Evolutionary conservation across 1,140 invertebrate genomes (phyloP).

Genomic region (Heliothis virescens): DNA sequence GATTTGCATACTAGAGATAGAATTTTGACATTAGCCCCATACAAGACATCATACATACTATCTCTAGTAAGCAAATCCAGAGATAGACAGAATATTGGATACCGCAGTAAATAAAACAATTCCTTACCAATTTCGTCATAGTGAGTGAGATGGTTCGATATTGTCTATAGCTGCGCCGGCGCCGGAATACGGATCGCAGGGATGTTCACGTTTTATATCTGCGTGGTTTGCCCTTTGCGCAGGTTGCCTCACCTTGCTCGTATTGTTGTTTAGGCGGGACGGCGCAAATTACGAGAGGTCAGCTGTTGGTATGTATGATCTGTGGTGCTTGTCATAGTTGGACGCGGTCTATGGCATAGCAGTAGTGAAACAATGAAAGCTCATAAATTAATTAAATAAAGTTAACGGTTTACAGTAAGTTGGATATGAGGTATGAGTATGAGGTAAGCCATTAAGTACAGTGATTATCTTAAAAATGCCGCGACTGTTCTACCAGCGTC

Average conservation of each 20-base stretch:
- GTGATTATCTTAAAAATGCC: too few relatives aligned
- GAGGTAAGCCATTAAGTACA: too few relatives aligned
- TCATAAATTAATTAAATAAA: background rate
- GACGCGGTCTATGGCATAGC: constrained; percentile 40
- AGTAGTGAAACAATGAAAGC: background rate
- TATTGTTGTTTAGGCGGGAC: constrained; percentile 74
- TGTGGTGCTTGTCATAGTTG: constrained; percentile 26
- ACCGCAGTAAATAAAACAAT: constrained; percentile 15
- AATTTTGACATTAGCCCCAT: too few relatives aligned
- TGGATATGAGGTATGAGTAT: too few relatives aligned
- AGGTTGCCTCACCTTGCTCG: constrained; percentile 82
- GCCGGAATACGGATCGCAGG: constrained; percentile 71
- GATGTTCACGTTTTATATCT: constrained; percentile 83
- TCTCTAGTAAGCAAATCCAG: too few relatives aligned
- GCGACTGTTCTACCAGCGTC: too few relatives aligned
- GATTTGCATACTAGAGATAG: too few relatives aligned
- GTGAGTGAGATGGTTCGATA: constrained; percentile 58
- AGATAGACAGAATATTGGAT: too few relatives aligned
- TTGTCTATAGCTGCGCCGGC: constrained; percentile 58
- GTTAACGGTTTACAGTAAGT: too few relatives aligned
- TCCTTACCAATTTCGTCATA: constrained; percentile 77
- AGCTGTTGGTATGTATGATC: constrained; percentile 36
- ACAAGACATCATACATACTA: too few relatives aligned
- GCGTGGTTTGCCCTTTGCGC: constrained; percentile 79
- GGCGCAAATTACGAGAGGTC: constrained; percentile 57